Conservation (phyloP, 2,113 vertebrate genomes). For the Columbina picui region DNA sequence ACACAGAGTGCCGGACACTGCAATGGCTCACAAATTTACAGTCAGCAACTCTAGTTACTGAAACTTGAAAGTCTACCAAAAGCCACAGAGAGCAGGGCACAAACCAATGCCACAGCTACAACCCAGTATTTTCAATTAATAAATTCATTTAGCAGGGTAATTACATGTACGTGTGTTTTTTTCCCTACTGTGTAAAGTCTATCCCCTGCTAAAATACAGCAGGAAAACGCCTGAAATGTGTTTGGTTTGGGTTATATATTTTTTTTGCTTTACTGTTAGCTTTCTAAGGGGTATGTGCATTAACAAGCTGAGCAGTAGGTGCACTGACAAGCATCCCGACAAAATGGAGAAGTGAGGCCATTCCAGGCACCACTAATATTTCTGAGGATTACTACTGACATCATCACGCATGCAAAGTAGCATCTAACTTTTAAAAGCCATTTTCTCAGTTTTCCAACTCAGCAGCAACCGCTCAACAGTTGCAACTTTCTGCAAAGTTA, state of each 20-base stretch:
- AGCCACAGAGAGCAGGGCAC: not conserved
- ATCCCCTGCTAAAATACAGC: not conserved
- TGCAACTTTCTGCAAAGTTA: not conserved
- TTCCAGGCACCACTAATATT: not conserved
- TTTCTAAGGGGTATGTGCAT: not conserved
- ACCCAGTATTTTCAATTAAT: not conserved
- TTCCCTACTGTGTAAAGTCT: not conserved
- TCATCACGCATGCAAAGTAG: not conserved
- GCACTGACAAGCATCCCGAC: not conserved
- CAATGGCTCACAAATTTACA: not conserved
- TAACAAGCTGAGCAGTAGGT: not conserved
- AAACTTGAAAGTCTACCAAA: not conserved
- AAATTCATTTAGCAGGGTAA: not conserved
- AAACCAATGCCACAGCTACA: not conserved
- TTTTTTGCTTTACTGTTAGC: not conserved
- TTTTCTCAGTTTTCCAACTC: not conserved
- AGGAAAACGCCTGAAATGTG: not conserved
- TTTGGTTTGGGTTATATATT: not conserved
- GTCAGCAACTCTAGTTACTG: not conserved
- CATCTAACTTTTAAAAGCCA: not conserved
- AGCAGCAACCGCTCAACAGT: not conserved
- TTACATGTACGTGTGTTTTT: accelerated
- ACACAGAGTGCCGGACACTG: not conserved
- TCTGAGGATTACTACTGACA: not conserved
- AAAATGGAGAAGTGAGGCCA: not conserved